These are phyloP conservation scores for Chloroceryle amazona DNA, from an alignment of 2,797 vertebrate species.

Conservation along the genomic window DNA sequence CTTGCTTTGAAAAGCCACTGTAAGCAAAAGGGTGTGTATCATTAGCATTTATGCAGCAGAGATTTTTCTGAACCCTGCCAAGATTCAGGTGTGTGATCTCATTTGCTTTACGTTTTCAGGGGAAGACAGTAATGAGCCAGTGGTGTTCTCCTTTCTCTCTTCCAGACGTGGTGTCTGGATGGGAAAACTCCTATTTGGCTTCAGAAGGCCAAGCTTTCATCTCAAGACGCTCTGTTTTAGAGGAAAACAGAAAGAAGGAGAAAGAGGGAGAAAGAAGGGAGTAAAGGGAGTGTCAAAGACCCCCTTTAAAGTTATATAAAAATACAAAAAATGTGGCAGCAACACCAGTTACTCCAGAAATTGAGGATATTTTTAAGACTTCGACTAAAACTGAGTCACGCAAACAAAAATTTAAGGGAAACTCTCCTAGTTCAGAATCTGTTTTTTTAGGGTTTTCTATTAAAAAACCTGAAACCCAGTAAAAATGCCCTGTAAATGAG, in stretches of 20 bases:
- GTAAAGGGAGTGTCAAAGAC: background rate
- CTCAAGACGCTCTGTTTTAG: background rate
- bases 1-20: slow-evolving; percentile 4
- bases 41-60: slow-evolving; percentile 14
- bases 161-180: background rate
- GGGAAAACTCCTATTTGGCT: background rate
- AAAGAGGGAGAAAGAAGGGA: background rate
- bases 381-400: background rate
- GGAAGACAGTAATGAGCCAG: slow-evolving; percentile 3
- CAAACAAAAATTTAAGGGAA: background rate
- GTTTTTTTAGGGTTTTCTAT: background rate
- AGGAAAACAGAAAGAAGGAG: background rate
- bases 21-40: slow-evolving; percentile 18
- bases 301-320: background rate
- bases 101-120: background rate
- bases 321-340: background rate
- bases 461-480: background rate
- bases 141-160: slow-evolving; percentile 1
- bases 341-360: background rate
- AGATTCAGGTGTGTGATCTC: background rate
- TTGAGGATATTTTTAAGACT: background rate
- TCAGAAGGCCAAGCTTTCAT: slow-evolving; percentile 22
- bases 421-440: background rate
- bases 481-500: background rate
- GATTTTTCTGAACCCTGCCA: slow-evolving; percentile 29